These are phyloP conservation scores for Lycocorax pyrrhopterus DNA, from an alignment of 2,113 vertebrate species.

Conservation along the genomic window DNA sequence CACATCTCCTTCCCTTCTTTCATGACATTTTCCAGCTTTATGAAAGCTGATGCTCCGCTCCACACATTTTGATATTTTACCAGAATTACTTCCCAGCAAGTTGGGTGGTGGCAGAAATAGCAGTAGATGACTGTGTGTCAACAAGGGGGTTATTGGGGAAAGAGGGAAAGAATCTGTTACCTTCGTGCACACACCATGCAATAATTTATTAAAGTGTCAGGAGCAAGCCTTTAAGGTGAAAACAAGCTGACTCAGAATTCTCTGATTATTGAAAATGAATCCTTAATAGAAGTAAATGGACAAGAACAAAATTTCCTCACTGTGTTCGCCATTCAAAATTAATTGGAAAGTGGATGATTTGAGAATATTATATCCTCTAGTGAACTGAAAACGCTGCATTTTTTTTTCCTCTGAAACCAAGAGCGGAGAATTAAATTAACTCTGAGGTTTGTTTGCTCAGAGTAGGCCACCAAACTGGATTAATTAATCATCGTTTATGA, in stretches of 20 bases:
- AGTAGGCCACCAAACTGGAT: slow-evolving; percentile 33
- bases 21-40: slow-evolving; percentile 13
- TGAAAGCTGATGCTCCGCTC: not conserved
- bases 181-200: not conserved
- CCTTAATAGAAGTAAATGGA: slow-evolving; percentile 64
- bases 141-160: not conserved
- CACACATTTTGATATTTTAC: not conserved
- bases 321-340: slow-evolving; percentile 43
- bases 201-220: slow-evolving; percentile 54
- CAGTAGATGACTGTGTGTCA: slow-evolving; percentile 46
- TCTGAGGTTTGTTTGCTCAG: slow-evolving; percentile 41
- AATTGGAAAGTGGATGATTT: slow-evolving; percentile 55
- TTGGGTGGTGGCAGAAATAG: slow-evolving; percentile 31
- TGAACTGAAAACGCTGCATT: not conserved
- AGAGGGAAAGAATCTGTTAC: slow-evolving; percentile 24
- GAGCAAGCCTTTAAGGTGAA: slow-evolving; percentile 56
- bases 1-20: slow-evolving; percentile 4
- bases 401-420: slow-evolving; percentile 12
- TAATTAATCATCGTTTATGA: slow-evolving; percentile 64
- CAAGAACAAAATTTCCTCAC: slow-evolving; percentile 41
- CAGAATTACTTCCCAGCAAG: slow-evolving; percentile 55
- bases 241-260: slow-evolving; percentile 62
- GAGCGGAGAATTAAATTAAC: slow-evolving; percentile 57
- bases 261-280: slow-evolving; percentile 67
- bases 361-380: slow-evolving; percentile 48